These are phyloP conservation scores for Tautogolabrus adspersus DNA, from an alignment of 2,113 vertebrate genomes.

Conservation along the genomic window DNA sequence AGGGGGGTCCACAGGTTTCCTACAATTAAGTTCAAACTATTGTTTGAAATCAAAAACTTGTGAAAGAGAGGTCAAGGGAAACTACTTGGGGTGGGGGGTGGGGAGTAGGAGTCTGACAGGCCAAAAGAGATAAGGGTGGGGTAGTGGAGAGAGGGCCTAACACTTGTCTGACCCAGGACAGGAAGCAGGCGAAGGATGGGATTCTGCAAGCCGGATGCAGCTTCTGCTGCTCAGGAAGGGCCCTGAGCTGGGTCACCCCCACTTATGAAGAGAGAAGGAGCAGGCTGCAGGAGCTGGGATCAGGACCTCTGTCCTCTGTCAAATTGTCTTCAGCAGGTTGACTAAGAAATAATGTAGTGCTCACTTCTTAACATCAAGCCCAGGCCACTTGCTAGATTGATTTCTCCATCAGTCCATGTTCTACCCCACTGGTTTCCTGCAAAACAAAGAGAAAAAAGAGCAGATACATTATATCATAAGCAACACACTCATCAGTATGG, in stretches of 20 bases:
- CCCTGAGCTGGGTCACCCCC: constrained; percentile 69
- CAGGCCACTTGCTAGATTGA: constrained; percentile 7
- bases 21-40: constrained; percentile 6
- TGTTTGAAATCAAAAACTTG: constrained; percentile 22
- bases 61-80: constrained; percentile 19
- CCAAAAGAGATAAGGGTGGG: constrained; percentile 58
- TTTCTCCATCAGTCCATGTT: constrained; percentile 16
- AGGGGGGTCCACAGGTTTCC: constrained; percentile 6
- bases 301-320: constrained; percentile 36
- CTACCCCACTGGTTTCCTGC: constrained; percentile 37
- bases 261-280: constrained; percentile 54
- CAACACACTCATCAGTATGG: no score
- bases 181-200: constrained; percentile 82
- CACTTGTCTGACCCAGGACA: constrained; percentile 85
- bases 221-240: constrained; percentile 86
- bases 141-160: constrained; percentile 68
- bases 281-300: constrained; percentile 50
- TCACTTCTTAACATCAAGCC: constrained; percentile 22
- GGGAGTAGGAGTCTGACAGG: constrained; percentile 26
- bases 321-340: constrained; percentile 27
- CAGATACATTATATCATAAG: not conserved
- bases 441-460: constrained; percentile 40
- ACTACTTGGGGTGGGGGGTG: not conserved
- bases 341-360: constrained; percentile 36
- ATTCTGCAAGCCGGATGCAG: constrained; percentile 84